These are phyloP conservation scores for Drosophila ogumai DNA, from an alignment of 1,140 invertebrate genomes.

Conservation along the genomic window DNA sequence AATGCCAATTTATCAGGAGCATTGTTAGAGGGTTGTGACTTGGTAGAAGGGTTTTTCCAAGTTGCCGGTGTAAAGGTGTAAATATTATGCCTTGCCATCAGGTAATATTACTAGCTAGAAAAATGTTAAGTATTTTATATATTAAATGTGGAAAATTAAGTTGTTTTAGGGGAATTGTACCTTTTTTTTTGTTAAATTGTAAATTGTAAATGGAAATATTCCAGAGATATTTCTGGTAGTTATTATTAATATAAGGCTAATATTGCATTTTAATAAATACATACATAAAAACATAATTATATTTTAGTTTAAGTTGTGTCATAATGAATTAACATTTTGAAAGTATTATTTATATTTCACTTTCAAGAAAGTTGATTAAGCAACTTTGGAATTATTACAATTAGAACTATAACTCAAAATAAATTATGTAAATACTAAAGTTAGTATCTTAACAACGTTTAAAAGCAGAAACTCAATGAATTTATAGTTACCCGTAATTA, in stretches of 20 bases:
- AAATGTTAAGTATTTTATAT: not conserved
- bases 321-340: not conserved
- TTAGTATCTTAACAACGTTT: not conserved
- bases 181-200: not conserved
- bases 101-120: too few species aligned
- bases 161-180: not conserved
- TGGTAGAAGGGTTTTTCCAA: not conserved
- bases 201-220: not conserved
- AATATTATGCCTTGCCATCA: too few species aligned
- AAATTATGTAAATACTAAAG: too few species aligned
- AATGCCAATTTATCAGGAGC: not conserved
- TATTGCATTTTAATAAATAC: too few species aligned
- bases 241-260: not conserved
- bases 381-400: too few species aligned
- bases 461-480: not conserved
- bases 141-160: not conserved
- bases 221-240: not conserved
- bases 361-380: not conserved
- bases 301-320: not conserved
- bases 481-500: too few species aligned
- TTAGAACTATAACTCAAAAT: too few species aligned
- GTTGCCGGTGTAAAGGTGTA: not conserved
- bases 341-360: too few species aligned
- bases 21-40: not conserved
- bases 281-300: not conserved